phyloP scores from a whole-genome alignment of 2,888 invertebrate species.

The Caenorhabditis becei region DNA sequence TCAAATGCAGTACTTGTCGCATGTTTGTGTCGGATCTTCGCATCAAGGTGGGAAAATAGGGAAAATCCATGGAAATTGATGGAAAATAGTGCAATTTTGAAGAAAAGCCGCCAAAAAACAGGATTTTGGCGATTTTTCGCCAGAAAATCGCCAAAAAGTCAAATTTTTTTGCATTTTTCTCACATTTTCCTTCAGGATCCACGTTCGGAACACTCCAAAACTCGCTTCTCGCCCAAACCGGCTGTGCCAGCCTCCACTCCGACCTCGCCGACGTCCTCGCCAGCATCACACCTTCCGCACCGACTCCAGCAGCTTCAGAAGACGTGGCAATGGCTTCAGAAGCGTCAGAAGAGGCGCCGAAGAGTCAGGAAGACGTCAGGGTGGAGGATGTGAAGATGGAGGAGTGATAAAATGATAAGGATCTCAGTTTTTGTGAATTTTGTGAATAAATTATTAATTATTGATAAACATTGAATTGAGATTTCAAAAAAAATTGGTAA shows the following conservation, averaged over 20 bases:
- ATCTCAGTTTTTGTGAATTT: too few species aligned
- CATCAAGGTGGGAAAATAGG: conserved; percentile 56
- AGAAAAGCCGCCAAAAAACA: too few species aligned
- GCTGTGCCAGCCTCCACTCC: conserved; percentile 30
- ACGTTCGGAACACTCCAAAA: conserved; percentile 72
- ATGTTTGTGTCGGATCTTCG: conserved; percentile 72
- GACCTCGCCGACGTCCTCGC: conserved; percentile 33
- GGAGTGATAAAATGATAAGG: too few species aligned
- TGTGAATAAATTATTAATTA: too few species aligned
- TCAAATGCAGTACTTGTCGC: conserved; percentile 70
- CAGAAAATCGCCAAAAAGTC: too few species aligned
- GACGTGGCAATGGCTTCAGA: background rate
- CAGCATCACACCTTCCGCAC: conserved; percentile 8
- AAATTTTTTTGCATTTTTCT: conserved; percentile 3
- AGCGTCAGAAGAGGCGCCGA: background rate
- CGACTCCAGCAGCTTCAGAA: background rate
- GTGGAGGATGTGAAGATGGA: too few species aligned
- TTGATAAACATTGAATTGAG: too few species aligned
- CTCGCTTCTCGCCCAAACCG: conserved; percentile 49
- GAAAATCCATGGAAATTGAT: background rate
- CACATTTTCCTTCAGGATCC: conserved; percentile 40
- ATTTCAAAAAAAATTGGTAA: too few species aligned
- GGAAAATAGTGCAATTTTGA: too few species aligned
- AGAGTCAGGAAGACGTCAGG: conserved; percentile 5
- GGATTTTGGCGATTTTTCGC: too few species aligned